Conservation (phyloP, 2,113 vertebrate species). For the Bufo gargarizans region DNA sequence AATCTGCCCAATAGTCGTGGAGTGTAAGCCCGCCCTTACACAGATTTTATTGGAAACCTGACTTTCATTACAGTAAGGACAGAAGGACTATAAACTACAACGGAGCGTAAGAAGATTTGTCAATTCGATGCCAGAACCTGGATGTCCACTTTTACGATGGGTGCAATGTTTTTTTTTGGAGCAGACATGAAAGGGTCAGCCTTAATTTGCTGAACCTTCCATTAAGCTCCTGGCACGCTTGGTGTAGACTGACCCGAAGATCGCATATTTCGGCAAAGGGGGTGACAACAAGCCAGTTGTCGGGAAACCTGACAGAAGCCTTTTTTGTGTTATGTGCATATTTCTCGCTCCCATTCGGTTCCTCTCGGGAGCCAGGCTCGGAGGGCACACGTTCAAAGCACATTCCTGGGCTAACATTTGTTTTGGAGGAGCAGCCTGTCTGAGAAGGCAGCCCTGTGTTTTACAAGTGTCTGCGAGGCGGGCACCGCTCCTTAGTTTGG, state of each 20-base stretch:
- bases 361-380: constrained; percentile 10
- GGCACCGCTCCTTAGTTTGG: constrained; percentile 19
- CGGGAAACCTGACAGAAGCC: not conserved
- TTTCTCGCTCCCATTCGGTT: constrained; percentile 40
- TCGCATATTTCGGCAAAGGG: not conserved
- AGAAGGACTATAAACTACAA: not conserved
- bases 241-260: not conserved
- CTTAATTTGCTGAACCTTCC: not conserved
- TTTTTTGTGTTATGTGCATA: constrained; percentile 28
- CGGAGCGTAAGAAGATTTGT: not conserved
- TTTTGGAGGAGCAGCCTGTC: constrained; percentile 54
- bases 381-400: constrained; percentile 55
- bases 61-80: not conserved
- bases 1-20: no score
- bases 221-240: not conserved
- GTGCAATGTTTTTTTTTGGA: not conserved
- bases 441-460: constrained; percentile 46
- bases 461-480: constrained; percentile 53
- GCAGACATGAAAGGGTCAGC: not conserved
- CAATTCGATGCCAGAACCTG: not conserved
- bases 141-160: not conserved
- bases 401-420: constrained; percentile 58
- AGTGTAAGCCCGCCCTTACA: no score
- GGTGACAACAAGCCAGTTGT: constrained; percentile 14
- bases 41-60: not conserved